Evolutionary conservation across 2,113 vertebrate species (phyloP).

Genomic region (Bos indicus): DNA sequence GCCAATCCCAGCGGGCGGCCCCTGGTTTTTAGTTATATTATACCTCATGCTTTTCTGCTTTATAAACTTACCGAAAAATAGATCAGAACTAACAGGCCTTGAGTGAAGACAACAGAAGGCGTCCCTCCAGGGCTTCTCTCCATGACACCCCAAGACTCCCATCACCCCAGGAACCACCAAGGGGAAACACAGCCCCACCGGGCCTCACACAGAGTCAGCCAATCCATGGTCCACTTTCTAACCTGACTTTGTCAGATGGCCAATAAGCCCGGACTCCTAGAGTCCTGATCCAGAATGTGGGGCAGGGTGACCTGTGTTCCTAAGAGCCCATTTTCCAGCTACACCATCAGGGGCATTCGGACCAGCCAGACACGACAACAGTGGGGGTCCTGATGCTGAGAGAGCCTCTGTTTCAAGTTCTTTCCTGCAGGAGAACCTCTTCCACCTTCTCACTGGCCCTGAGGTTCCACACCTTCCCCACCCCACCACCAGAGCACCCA

Average conservation of each 20-base stretch:
- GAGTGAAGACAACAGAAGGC: rapidly evolving
- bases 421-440: no score
- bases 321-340: neutral
- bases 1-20: rapidly evolving
- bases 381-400: rapidly evolving
- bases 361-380: neutral
- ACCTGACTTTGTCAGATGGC: neutral
- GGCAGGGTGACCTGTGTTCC: rapidly evolving
- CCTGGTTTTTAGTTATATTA: rapidly evolving
- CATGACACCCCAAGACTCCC: neutral
- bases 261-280: rapidly evolving
- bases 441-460: rapidly evolving
- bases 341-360: rapidly evolving
- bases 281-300: neutral
- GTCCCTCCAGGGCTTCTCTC: neutral
- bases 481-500: rapidly evolving
- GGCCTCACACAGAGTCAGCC: rapidly evolving
- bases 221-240: neutral
- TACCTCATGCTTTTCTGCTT: neutral
- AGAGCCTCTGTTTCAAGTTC: neutral
- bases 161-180: neutral
- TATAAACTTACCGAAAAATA: neutral
- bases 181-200: rapidly evolving
- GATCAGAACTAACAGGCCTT: neutral
- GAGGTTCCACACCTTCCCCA: neutral